phyloP scores from a whole-genome alignment of 1,140 invertebrate species.

The Ips nitidus region DNA sequence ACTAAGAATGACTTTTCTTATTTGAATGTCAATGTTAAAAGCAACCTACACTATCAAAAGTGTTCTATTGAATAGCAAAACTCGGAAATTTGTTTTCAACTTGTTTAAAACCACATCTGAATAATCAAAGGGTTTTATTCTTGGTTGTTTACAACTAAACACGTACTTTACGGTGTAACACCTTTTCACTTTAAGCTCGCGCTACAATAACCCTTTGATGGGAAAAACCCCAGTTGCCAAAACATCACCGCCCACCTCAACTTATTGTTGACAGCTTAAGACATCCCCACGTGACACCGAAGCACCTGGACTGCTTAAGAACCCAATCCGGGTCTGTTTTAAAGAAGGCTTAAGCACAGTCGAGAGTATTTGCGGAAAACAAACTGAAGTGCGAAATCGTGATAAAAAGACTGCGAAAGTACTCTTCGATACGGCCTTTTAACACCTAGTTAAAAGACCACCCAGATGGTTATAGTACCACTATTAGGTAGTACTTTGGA shows the following conservation, averaged over 20 bases:
- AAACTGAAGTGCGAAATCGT: constrained; percentile 17
- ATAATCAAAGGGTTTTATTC: too few species aligned
- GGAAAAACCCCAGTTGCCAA: neutral
- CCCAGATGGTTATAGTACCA: constrained; percentile 1
- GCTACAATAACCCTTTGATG: too few species aligned
- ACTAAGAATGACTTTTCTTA: too few species aligned
- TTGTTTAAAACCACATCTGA: too few species aligned
- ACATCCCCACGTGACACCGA: constrained; percentile 8
- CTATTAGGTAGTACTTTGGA: too few species aligned
- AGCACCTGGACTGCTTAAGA: constrained; percentile 13
- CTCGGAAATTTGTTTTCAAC: too few species aligned
- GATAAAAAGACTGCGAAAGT: constrained; percentile 9
- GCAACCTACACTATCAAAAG: too few species aligned
- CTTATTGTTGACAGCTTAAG: constrained; percentile 3
- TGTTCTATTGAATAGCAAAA: too few species aligned
- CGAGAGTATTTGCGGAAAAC: constrained; percentile 9
- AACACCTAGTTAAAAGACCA: constrained; percentile 7
- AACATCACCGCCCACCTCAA: neutral
- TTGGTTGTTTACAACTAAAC: too few species aligned
- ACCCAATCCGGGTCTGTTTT: neutral
- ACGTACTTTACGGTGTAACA: too few species aligned
- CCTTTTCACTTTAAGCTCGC: too few species aligned
- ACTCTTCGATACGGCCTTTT: neutral
- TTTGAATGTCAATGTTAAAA: too few species aligned
- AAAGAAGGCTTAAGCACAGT: neutral